Percentiles rank a stretch among this genome's conserved stretches.
Evolutionary conservation across 1,140 invertebrate genomes (phyloP).

Genomic region (Drosophila persimilis): DNA sequence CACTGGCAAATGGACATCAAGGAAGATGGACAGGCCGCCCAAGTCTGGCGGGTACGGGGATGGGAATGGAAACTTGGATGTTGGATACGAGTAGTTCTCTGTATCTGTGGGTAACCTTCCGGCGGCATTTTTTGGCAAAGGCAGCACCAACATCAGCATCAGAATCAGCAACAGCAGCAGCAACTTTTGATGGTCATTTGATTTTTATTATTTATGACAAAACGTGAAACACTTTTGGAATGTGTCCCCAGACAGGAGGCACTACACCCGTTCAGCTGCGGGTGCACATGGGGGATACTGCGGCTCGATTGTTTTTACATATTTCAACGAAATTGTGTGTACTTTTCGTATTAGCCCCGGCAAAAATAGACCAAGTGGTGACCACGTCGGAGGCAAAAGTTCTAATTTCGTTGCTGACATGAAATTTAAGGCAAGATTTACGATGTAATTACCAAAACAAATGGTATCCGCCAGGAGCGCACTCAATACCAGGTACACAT

Average conservation of each 20-base stretch:
- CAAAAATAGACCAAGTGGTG: slow-evolving; percentile 66
- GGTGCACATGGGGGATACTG: not conserved
- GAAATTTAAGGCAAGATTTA: slow-evolving; percentile 70
- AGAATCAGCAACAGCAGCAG: slow-evolving; percentile 9
- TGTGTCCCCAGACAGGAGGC: slow-evolving; percentile 28
- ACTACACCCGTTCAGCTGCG: no score
- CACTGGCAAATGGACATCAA: slow-evolving; percentile 75
- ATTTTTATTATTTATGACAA: slow-evolving; percentile 81
- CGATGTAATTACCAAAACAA: slow-evolving; percentile 66
- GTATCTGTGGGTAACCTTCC: slow-evolving; percentile 60
- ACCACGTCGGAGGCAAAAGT: slow-evolving; percentile 58
- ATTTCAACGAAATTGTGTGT: slow-evolving; percentile 36
- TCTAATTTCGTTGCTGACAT: slow-evolving; percentile 74
- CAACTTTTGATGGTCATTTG: slow-evolving; percentile 72
- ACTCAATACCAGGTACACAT: slow-evolving; percentile 4
- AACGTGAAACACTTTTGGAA: slow-evolving; percentile 71
- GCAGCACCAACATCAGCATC: slow-evolving; percentile 18
- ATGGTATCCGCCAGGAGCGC: slow-evolving; percentile 45
- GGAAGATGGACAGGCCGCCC: slow-evolving; percentile 49
- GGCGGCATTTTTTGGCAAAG: slow-evolving; percentile 64
- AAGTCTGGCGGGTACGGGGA: not conserved
- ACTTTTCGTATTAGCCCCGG: slow-evolving; percentile 22
- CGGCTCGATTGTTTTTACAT: slow-evolving; percentile 69
- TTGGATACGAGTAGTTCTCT: slow-evolving; percentile 19
- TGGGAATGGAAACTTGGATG: not conserved